These are phyloP conservation scores for Cinclus cinclus DNA, from an alignment of 2,113 vertebrate species.

Conservation along the genomic window DNA sequence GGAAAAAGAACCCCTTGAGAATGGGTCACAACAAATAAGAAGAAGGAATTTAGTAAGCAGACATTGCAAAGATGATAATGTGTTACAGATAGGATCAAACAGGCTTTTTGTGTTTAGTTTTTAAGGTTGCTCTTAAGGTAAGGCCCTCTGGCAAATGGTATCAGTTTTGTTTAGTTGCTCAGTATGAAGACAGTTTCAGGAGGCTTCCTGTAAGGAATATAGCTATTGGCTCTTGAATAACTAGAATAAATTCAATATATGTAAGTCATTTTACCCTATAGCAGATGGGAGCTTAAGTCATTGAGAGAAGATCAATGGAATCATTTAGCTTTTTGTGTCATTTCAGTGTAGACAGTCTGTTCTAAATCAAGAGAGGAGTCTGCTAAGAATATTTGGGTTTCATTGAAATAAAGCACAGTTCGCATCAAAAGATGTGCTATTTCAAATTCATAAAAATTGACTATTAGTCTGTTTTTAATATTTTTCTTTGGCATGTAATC, in stretches of 20 bases:
- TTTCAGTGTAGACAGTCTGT: slow-evolving; percentile 60
- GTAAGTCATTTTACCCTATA: slow-evolving; percentile 48
- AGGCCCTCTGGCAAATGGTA: background rate
- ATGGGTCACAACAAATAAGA: slow-evolving; percentile 8
- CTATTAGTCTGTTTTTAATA: slow-evolving; percentile 85
- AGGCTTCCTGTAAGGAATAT: background rate
- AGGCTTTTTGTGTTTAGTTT: background rate
- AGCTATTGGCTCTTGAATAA: background rate
- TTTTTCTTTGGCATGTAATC: slow-evolving; percentile 84
- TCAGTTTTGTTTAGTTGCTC: background rate
- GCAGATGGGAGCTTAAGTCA: slow-evolving; percentile 58
- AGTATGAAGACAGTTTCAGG: background rate
- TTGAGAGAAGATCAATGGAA: slow-evolving; percentile 59
- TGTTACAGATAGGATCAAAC: background rate
- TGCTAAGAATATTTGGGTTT: slow-evolving; percentile 58
- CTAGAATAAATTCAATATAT: slow-evolving; percentile 8
- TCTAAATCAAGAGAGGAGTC: slow-evolving; percentile 54
- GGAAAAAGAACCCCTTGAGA: background rate
- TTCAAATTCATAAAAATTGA: slow-evolving; percentile 76
- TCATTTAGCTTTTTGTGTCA: slow-evolving; percentile 51
- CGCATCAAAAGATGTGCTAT: slow-evolving; percentile 57
- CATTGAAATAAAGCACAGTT: slow-evolving; percentile 58
- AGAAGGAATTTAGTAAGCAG: background rate
- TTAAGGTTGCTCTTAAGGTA: background rate
- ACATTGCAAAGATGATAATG: background rate